A percentile compares a stretch with the other conserved stretches of the same genome.
phyloP scores from a whole-genome alignment of 2,113 vertebrate genomes.

The Chloropsis cyanopogon region DNA sequence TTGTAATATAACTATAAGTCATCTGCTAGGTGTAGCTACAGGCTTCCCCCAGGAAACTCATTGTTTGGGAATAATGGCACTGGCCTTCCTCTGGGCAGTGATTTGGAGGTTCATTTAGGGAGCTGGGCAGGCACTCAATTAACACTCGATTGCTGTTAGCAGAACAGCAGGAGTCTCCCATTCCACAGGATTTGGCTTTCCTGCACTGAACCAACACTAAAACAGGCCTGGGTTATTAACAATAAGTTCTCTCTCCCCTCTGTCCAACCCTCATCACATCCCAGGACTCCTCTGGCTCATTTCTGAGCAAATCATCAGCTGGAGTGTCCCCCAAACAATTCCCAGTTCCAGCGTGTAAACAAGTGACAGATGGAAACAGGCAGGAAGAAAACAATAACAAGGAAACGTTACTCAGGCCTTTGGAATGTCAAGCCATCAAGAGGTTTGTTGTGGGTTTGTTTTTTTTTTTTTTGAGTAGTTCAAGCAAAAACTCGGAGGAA shows the following conservation, averaged over 20 bases:
- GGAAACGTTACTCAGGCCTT: constrained; percentile 6
- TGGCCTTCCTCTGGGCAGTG: background rate
- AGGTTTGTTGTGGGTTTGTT: background rate
- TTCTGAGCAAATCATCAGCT: background rate
- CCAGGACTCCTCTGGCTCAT: background rate
- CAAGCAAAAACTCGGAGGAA: background rate
- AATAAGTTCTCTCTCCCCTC: background rate
- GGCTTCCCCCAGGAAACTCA: background rate
- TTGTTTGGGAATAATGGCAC: background rate
- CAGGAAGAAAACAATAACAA: constrained; percentile 28
- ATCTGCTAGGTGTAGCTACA: background rate
- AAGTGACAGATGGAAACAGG: background rate
- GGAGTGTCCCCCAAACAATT: background rate
- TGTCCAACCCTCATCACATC: background rate
- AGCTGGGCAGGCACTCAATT: background rate
- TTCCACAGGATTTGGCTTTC: background rate
- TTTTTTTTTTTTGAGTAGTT: background rate
- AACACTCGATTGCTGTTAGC: background rate
- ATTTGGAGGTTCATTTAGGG: background rate
- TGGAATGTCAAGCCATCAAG: background rate
- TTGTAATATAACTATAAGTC: background rate
- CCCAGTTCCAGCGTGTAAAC: background rate
- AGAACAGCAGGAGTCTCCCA: background rate
- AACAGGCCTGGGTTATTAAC: background rate
- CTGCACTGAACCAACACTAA: background rate